Conservation (phyloP, 2,888 invertebrate species). For the Drosophila mimetica region DNA sequence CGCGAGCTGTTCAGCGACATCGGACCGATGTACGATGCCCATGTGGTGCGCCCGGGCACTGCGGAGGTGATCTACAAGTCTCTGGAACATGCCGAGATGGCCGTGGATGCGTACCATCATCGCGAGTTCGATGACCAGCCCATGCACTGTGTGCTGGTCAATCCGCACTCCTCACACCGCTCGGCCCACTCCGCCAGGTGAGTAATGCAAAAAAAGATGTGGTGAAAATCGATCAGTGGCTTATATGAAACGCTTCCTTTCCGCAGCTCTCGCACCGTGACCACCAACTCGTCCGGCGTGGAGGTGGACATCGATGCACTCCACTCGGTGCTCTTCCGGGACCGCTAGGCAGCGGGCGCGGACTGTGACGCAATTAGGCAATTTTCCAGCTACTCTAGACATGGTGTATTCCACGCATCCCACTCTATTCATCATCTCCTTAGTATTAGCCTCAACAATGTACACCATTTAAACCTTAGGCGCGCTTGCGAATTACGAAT, state of each 20-base stretch:
- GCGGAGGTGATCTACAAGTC: constrained; percentile 96
- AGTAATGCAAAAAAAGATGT: too few species aligned
- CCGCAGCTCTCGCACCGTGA: constrained; percentile 69
- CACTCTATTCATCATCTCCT: constrained; percentile 23
- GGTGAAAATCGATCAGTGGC: background rate
- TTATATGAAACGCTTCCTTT: background rate
- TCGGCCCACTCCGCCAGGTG: constrained; percentile 85
- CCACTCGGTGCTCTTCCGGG: constrained; percentile 84
- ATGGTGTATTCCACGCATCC: constrained; percentile 2
- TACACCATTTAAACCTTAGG: background rate
- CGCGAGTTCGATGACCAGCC: constrained; percentile 96
- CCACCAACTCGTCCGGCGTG: constrained; percentile 76
- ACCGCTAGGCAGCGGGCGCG: constrained; percentile 51
- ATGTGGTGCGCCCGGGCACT: constrained; percentile 93
- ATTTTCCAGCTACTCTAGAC: constrained; percentile 13
- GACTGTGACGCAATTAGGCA: constrained; percentile 19
- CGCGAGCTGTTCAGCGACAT: constrained; percentile 97
- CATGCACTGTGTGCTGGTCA: constrained; percentile 95
- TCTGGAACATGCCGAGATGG: constrained; percentile 93
- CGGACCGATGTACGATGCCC: constrained; percentile 93
- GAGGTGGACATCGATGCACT: constrained; percentile 84
- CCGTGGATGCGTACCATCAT: constrained; percentile 97
- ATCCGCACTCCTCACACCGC: constrained; percentile 88
- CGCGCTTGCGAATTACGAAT: constrained; percentile 5
- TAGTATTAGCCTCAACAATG: constrained; percentile 15